Conservation (phyloP, 2,113 vertebrate genomes). For the Rattus rattus region DNA sequence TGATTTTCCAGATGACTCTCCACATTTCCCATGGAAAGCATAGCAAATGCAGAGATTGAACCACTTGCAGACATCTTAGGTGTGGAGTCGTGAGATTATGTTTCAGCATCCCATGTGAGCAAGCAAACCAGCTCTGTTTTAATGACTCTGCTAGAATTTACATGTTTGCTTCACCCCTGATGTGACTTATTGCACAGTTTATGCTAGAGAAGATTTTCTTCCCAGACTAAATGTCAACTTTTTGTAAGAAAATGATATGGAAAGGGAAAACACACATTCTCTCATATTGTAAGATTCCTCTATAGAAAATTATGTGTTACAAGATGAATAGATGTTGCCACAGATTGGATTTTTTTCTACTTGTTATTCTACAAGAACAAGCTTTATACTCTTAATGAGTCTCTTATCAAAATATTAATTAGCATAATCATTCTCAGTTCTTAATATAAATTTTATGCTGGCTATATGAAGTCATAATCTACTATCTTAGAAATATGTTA, state of each 20-base stretch:
- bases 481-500: background rate
- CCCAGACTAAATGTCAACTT: background rate
- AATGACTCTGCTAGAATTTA: background rate
- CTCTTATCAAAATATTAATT: constrained; percentile 11
- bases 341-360: background rate
- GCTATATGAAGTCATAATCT: background rate
- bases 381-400: background rate
- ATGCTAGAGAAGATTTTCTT: background rate
- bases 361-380: background rate
- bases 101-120: background rate
- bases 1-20: constrained; percentile 24
- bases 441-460: constrained; percentile 22
- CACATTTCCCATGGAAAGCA: constrained; percentile 36
- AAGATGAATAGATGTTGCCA: background rate
- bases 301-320: background rate
- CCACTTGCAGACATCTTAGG: background rate
- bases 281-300: background rate
- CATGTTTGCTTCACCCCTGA: background rate
- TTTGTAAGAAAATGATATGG: background rate
- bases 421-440: background rate
- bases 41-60: constrained; percentile 44
- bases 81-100: background rate
- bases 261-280: background rate
- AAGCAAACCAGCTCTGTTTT: constrained; percentile 5
- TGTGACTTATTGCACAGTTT: constrained; percentile 25